Conservation (phyloP, 2,113 vertebrate species). For the Brachirus orientalis region DNA sequence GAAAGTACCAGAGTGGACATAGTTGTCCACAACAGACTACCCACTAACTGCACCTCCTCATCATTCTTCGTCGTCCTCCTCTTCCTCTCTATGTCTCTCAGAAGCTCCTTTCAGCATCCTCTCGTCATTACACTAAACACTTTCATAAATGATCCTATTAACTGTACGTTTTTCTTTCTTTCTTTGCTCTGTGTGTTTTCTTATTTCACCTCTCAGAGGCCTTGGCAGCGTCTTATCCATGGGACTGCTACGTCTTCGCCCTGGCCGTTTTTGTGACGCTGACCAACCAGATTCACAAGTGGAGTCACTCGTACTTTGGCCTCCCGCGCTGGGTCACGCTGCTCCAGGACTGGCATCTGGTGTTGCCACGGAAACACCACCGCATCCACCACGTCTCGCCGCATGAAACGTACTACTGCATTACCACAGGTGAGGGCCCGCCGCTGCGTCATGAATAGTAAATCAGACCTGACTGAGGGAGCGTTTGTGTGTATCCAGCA, state of each 20-base stretch:
- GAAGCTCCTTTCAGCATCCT: conserved; percentile 38
- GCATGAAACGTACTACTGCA: conserved; percentile 85
- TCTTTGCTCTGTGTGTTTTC: neutral
- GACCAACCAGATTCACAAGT: conserved; percentile 87
- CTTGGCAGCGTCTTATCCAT: conserved; percentile 75
- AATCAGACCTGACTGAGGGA: too few species aligned
- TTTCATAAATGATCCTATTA: conserved; percentile 47
- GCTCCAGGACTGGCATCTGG: conserved; percentile 82
- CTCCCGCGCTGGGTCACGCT: conserved; percentile 81
- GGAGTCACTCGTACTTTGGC: conserved; percentile 85
- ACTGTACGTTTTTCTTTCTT: conserved; percentile 4
- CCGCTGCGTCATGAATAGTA: too few species aligned
- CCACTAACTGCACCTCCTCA: too few species aligned
- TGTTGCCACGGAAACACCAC: conserved; percentile 84
- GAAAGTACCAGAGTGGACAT: too few species aligned
- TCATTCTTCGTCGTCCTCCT: conserved; percentile 15
- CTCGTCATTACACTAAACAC: conserved; percentile 43
- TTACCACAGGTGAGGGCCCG: conserved; percentile 79
- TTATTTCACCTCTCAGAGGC: conserved; percentile 63
- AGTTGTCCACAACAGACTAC: too few species aligned
- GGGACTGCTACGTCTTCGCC: conserved; percentile 82
- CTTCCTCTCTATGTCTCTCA: conserved; percentile 24
- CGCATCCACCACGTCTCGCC: conserved; percentile 84
- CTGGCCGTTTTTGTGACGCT: conserved; percentile 81
- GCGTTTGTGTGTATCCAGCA: too few species aligned